phyloP scores from a whole-genome alignment of 2,888 invertebrate species.

The Neoscelio sp. region DNA sequence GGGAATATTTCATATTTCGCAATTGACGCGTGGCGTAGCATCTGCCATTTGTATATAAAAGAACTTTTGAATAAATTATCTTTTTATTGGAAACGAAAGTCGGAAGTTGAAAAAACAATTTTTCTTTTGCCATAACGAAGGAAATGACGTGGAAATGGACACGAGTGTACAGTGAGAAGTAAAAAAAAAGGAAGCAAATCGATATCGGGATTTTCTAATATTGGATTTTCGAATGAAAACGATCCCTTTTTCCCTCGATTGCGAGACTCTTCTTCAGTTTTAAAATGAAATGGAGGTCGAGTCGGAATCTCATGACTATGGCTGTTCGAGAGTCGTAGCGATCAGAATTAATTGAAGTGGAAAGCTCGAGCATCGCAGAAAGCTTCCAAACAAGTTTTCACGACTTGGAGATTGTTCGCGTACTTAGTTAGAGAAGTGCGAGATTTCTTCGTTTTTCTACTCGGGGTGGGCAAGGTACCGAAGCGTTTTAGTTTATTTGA shows the following conservation, averaged over 20 bases:
- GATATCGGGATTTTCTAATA: no score
- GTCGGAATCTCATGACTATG: no score
- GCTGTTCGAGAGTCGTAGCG: slow-evolving; percentile 7
- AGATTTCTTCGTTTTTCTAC: slow-evolving; percentile 9
- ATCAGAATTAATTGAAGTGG: slow-evolving; percentile 43
- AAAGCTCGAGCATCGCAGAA: slow-evolving; percentile 35
- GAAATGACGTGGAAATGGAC: no score
- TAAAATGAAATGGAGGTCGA: slow-evolving; percentile 5
- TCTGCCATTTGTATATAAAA: no score
- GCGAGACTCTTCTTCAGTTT: slow-evolving; percentile 5
- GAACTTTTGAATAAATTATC: no score
- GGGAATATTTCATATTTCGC: slow-evolving; percentile 42
- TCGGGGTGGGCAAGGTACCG: slow-evolving; percentile 3
- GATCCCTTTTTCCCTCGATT: neutral
- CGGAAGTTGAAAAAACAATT: no score
- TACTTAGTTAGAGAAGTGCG: slow-evolving; percentile 25
- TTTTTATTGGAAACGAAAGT: no score
- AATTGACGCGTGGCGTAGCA: slow-evolving; percentile 46
- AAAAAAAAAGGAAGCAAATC: no score
- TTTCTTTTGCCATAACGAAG: no score
- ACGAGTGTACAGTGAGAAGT: no score
- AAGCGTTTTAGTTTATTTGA: slow-evolving; percentile 15
- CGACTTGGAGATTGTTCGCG: slow-evolving; percentile 39
- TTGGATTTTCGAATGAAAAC: neutral
- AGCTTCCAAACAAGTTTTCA: slow-evolving; percentile 33